These are phyloP conservation scores for Apamea crenata DNA, from an alignment of 2,888 invertebrate genomes.

Conservation along the genomic window DNA sequence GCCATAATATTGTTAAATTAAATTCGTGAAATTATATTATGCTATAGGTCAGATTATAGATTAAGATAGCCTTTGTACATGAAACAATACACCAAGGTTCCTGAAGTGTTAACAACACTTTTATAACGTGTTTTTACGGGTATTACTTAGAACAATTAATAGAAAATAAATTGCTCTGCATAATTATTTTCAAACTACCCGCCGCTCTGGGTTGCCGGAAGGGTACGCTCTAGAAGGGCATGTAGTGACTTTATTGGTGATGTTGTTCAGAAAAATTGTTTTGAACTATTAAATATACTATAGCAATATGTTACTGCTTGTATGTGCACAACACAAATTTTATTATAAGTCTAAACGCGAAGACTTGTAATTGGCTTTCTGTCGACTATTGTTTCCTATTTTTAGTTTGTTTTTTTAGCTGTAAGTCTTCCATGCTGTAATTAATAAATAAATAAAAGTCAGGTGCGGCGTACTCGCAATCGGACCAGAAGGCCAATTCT, in stretches of 20 bases:
- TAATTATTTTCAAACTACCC: not conserved
- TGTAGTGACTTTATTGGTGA: not conserved
- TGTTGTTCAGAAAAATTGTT: not conserved
- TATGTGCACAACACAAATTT: too few species aligned
- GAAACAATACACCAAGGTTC: slow-evolving; percentile 3
- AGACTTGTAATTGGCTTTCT: too few species aligned
- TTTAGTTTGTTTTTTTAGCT: too few species aligned
- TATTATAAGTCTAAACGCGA: too few species aligned
- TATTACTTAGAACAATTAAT: not conserved
- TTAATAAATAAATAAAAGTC: too few species aligned
- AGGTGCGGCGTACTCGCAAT: not conserved
- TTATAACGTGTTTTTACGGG: slow-evolving; percentile 3
- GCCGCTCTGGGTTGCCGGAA: not conserved
- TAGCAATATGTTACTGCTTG: too few species aligned
- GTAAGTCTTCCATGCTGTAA: too few species aligned
- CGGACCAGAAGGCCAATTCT: too few species aligned
- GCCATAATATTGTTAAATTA: slow-evolving; percentile 27
- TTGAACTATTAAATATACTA: too few species aligned
- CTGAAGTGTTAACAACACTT: slow-evolving; percentile 4
- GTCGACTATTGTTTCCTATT: too few species aligned
- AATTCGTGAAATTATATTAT: slow-evolving; percentile 24
- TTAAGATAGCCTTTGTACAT: slow-evolving; percentile 34
- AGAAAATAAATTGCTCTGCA: not conserved
- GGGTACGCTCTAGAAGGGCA: not conserved
- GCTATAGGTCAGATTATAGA: slow-evolving; percentile 38